Conservation (phyloP, 2,113 vertebrate species). For the Ramphastos sulfuratus region DNA sequence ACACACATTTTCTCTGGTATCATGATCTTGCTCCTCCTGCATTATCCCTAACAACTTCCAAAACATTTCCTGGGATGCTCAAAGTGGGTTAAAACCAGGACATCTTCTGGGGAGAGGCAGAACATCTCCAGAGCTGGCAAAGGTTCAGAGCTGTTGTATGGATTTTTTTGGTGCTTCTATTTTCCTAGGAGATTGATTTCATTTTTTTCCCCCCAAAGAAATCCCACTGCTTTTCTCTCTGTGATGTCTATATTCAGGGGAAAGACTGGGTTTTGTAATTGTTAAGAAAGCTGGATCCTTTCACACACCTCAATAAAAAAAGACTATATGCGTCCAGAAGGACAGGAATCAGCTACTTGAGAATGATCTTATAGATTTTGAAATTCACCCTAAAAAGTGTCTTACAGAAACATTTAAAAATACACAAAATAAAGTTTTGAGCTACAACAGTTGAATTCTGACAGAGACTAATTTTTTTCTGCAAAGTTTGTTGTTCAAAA, state of each 20-base stretch:
- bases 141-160: not conserved
- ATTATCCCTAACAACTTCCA: not conserved
- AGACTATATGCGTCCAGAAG: not conserved
- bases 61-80: not conserved
- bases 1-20: not conserved
- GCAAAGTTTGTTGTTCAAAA: not conserved
- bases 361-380: not conserved
- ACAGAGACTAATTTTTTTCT: not conserved
- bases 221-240: not conserved
- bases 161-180: not conserved
- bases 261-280: not conserved
- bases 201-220: not conserved
- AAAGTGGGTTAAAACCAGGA: not conserved
- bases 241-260: fast-evolving
- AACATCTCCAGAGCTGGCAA: not conserved
- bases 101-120: not conserved
- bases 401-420: not conserved
- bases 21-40: not conserved
- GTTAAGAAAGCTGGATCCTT: not conserved
- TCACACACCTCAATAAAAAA: not conserved
- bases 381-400: not conserved
- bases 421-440: fast-evolving
- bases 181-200: not conserved
- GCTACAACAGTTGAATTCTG: not conserved
- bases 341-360: not conserved